A percentile compares a stretch with the other conserved stretches of the same genome.
Evolutionary conservation across 2,888 invertebrate species (phyloP).

Genomic region (Caenorhabditis wallacei): DNA sequence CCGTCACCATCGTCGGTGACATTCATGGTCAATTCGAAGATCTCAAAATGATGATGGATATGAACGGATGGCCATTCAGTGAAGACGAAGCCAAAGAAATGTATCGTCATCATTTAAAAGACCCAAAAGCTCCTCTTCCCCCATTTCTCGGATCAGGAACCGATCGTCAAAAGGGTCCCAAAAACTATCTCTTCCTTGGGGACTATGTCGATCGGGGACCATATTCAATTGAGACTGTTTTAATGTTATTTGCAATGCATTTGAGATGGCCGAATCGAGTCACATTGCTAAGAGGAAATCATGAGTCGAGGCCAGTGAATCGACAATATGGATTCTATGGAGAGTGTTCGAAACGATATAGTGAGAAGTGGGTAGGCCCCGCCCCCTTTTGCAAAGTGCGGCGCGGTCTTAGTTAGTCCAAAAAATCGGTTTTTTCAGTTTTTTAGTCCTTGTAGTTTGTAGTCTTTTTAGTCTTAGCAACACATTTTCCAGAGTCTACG

Average conservation of each 20-base stretch:
- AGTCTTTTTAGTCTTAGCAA: too few species aligned
- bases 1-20: constrained; percentile 98
- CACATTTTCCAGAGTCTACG: constrained; percentile 73
- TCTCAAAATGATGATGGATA: constrained; percentile 74
- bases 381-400: constrained; percentile 83
- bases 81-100: constrained; percentile 67
- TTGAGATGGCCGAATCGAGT: constrained; percentile 90
- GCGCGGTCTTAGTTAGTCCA: not conserved
- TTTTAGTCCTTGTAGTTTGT: too few species aligned
- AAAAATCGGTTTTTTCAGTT: not conserved
- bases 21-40: constrained; percentile 95
- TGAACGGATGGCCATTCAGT: constrained; percentile 74
- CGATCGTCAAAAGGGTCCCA: constrained; percentile 80
- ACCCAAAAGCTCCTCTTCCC: constrained; percentile 24
- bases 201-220: constrained; percentile 97
- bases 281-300: constrained; percentile 95
- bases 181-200: constrained; percentile 85
- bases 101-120: constrained; percentile 38
- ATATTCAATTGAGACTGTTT: constrained; percentile 87
- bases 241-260: constrained; percentile 89
- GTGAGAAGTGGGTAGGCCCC: constrained; percentile 88
- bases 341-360: constrained; percentile 90
- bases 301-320: constrained; percentile 92
- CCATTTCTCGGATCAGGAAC: constrained; percentile 31
- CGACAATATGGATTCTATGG: constrained; percentile 79